Evolutionary conservation across 2,797 vertebrate genomes (phyloP).

Genomic region (Melanotaenia pygmaea): DNA sequence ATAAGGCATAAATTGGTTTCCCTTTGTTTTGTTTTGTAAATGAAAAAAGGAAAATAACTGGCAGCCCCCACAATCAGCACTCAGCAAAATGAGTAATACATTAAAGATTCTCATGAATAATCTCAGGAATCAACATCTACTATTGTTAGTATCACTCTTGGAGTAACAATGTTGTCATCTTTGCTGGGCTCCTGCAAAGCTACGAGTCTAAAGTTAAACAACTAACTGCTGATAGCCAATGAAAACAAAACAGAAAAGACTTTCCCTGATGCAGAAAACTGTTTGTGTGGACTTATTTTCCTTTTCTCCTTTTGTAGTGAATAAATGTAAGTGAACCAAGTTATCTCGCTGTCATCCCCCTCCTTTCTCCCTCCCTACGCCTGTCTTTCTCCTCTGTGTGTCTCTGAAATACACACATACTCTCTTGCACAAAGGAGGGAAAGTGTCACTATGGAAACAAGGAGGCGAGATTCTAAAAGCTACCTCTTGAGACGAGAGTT

Average conservation of each 20-base stretch:
- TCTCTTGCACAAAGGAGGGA: slow-evolving; percentile 79
- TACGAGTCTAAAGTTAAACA: slow-evolving; percentile 60
- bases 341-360: slow-evolving; percentile 74
- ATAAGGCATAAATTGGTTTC: slow-evolving; percentile 4
- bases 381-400: slow-evolving; percentile 68
- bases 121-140: slow-evolving; percentile 7
- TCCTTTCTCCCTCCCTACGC: slow-evolving; percentile 54
- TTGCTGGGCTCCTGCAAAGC: slow-evolving; percentile 36
- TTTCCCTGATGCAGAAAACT: slow-evolving; percentile 56
- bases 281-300: slow-evolving; percentile 43
- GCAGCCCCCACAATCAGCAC: slow-evolving; percentile 23
- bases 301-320: slow-evolving; percentile 62
- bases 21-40: slow-evolving; percentile 11
- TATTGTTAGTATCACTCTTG: slow-evolving; percentile 33
- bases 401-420: slow-evolving; percentile 72
- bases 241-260: slow-evolving; percentile 46
- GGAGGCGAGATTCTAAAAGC: slow-evolving; percentile 86
- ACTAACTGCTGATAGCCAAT: slow-evolving; percentile 36
- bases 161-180: slow-evolving; percentile 47
- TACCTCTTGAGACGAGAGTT: slow-evolving; percentile 84
- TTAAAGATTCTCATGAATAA: slow-evolving; percentile 29
- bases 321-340: slow-evolving; percentile 78
- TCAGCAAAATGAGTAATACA: slow-evolving; percentile 31
- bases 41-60: background rate
- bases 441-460: slow-evolving; percentile 90